A percentile compares a stretch with the other conserved stretches of the same genome.
phyloP scores from a whole-genome alignment of 1,140 invertebrate genomes.

The Euwallacea similis region DNA sequence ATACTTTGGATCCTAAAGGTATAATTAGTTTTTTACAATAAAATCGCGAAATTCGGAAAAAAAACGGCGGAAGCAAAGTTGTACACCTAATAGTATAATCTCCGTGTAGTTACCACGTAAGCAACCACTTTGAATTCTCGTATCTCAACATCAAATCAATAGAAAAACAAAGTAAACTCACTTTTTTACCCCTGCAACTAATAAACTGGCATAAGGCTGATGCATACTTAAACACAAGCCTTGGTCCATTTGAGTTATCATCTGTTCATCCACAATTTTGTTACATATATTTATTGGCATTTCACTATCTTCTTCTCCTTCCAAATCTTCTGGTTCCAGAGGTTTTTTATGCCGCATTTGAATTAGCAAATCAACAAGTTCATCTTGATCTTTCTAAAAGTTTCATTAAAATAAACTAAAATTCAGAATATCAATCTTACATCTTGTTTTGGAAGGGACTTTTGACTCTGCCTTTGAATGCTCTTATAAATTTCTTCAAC shows the following conservation, averaged over 20 bases:
- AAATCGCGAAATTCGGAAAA: no score
- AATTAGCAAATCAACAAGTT: slow-evolving; percentile 45
- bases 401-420: neutral
- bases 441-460: slow-evolving; percentile 15
- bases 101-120: no score
- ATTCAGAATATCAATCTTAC: slow-evolving; percentile 23
- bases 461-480: slow-evolving; percentile 41
- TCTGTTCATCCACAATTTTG: slow-evolving; percentile 42
- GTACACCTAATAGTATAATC: no score
- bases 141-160: no score
- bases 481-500: slow-evolving; percentile 45
- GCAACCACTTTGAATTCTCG: no score
- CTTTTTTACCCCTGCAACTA: slow-evolving; percentile 91
- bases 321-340: slow-evolving; percentile 41
- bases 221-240: slow-evolving; percentile 92
- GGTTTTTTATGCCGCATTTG: slow-evolving; percentile 48
- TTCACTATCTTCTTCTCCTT: slow-evolving; percentile 40
- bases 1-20: no score
- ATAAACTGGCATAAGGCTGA: slow-evolving; percentile 92
- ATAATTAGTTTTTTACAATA: no score
- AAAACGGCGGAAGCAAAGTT: no score
- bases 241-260: slow-evolving; percentile 61
- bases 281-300: slow-evolving; percentile 44
- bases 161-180: slow-evolving; percentile 50
- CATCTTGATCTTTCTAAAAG: slow-evolving; percentile 42